Conservation (phyloP, 2,888 invertebrate species). For the Harpagoxenus sublaevis region DNA sequence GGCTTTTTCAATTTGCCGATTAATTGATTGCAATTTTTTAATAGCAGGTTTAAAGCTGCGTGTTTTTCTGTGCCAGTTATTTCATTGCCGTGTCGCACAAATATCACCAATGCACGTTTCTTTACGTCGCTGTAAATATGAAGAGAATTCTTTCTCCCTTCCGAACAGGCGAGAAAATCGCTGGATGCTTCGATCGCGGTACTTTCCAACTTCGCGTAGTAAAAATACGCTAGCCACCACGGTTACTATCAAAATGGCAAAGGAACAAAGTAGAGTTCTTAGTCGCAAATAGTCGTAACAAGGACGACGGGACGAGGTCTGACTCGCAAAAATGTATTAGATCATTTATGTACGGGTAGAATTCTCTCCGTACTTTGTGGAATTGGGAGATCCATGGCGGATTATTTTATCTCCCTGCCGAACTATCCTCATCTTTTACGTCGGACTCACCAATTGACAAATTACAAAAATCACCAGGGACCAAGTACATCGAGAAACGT, state of each 20-base stretch:
- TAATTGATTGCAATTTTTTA: slow-evolving; percentile 42
- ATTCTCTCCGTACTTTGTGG: slow-evolving; percentile 38
- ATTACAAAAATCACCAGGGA: slow-evolving; percentile 39
- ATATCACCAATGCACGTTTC: background rate
- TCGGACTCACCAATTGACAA: slow-evolving; percentile 40
- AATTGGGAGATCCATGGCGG: slow-evolving; percentile 40
- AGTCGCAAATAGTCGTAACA: slow-evolving; percentile 28
- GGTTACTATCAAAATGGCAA: slow-evolving; percentile 20
- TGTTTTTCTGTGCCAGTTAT: slow-evolving; percentile 22
- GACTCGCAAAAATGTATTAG: slow-evolving; percentile 52
- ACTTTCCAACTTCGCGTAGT: slow-evolving; percentile 39
- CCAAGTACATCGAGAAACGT: slow-evolving; percentile 25
- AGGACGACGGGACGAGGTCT: slow-evolving; percentile 17
- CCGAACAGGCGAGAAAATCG: slow-evolving; percentile 13
- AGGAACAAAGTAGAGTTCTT: slow-evolving; percentile 30
- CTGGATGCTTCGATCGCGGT: slow-evolving; percentile 25
- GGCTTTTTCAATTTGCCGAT: slow-evolving; percentile 53
- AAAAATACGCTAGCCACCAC: slow-evolving; percentile 28
- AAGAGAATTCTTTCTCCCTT: slow-evolving; percentile 1
- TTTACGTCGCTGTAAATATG: slow-evolving; percentile 26
- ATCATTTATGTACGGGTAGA: slow-evolving; percentile 37
- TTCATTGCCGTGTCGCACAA: background rate
- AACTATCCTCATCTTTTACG: slow-evolving; percentile 26
- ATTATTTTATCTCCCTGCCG: slow-evolving; percentile 35
- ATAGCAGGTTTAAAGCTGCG: background rate